Conservation (phyloP, 2,113 vertebrate species). For the Piprites chloris region DNA sequence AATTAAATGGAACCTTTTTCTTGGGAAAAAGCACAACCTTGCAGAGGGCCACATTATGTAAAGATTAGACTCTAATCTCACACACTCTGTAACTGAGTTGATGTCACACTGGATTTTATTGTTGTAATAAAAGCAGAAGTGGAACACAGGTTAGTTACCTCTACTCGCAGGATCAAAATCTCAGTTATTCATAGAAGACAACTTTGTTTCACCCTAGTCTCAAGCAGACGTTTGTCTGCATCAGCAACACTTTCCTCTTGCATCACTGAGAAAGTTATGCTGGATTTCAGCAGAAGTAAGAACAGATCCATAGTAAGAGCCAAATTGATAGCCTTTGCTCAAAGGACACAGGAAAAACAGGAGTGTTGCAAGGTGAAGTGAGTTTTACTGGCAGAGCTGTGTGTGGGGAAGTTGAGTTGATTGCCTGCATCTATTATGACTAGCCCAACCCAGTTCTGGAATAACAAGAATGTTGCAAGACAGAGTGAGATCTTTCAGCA, state of each 20-base stretch:
- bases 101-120: neutral
- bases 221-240: neutral
- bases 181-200: neutral
- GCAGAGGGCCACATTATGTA: neutral
- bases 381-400: conserved; percentile 40
- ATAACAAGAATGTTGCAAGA: conserved; percentile 64
- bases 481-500: conserved; percentile 49
- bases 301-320: neutral
- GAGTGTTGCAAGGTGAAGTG: conserved; percentile 28
- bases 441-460: conserved; percentile 67
- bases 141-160: neutral
- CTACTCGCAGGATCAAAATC: neutral
- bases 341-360: conserved; percentile 6
- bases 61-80: neutral
- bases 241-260: neutral
- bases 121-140: neutral
- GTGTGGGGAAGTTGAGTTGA: conserved; percentile 41
- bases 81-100: neutral
- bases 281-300: neutral
- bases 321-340: neutral
- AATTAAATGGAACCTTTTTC: neutral
- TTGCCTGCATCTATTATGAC: conserved; percentile 56
- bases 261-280: neutral
- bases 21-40: neutral
- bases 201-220: neutral